Conservation (phyloP, 2,113 vertebrate species). For the Lynx canadensis region DNA sequence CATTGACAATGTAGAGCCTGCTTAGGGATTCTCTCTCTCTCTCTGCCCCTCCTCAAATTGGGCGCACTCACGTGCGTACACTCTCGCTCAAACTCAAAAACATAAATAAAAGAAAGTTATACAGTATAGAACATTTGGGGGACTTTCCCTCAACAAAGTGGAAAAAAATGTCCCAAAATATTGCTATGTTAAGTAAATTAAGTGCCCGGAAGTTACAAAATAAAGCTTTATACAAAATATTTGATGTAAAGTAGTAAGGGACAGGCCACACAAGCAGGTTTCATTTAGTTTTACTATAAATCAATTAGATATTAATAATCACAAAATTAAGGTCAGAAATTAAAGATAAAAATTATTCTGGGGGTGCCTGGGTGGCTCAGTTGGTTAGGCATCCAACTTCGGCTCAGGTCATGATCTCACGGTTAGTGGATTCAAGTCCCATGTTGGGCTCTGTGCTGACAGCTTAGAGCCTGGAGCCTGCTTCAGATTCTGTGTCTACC, state of each 20-base stretch:
- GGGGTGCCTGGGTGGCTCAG: no score
- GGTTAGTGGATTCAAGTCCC: no score
- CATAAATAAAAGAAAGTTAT: background rate
- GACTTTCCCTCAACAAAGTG: background rate
- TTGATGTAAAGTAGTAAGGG: background rate
- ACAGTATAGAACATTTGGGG: background rate
- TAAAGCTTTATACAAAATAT: background rate
- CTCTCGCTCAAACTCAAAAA: no score
- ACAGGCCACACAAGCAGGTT: background rate
- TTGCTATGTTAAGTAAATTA: background rate
- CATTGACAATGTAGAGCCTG: no score
- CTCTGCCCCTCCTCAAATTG: no score
- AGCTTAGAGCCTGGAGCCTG: no score
- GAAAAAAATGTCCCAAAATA: background rate
- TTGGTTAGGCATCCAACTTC: no score
- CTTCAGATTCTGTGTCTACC: no score
- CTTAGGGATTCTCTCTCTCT: no score
- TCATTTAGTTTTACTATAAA: slow-evolving; percentile 21
- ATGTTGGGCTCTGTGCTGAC: no score
- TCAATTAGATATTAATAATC: background rate
- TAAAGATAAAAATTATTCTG: background rate
- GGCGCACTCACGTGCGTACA: no score
- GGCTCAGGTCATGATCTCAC: no score
- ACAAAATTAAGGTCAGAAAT: slow-evolving; percentile 3
- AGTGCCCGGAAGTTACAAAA: background rate